phyloP scores from a whole-genome alignment of 1,140 invertebrate genomes.

The Coenobita brevimanus region DNA sequence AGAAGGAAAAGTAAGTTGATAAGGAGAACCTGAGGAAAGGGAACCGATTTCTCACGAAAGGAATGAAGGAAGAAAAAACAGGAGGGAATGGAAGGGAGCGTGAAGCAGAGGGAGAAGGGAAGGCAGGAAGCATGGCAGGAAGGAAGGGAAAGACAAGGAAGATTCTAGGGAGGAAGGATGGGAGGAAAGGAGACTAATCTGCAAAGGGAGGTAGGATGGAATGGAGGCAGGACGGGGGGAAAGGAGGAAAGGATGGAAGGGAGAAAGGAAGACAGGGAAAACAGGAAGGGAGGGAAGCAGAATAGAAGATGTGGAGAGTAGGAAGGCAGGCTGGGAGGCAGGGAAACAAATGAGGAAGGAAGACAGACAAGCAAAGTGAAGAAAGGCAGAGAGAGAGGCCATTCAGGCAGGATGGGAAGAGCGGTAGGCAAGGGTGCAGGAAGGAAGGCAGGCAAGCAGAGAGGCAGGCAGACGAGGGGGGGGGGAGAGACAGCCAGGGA shows the following conservation, averaged over 20 bases:
- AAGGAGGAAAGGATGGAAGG: constrained; percentile 5
- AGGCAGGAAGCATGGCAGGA: neutral
- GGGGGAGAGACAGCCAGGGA: neutral
- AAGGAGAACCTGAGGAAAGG: no score
- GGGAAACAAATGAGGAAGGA: no score
- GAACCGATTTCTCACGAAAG: no score
- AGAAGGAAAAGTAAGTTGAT: no score
- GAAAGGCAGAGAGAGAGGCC: neutral
- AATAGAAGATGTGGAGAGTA: no score
- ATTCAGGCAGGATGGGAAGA: neutral
- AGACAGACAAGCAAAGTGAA: neutral
- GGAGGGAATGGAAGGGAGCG: neutral
- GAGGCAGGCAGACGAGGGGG: neutral
- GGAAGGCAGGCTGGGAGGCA: no score
- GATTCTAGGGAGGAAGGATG: neutral
- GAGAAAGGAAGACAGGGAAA: neutral
- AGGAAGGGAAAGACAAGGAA: neutral
- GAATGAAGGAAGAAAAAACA: no score
- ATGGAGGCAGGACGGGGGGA: neutral
- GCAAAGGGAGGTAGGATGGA: no score
- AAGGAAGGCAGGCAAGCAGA: neutral
- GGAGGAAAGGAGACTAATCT: no score
- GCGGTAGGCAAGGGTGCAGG: neutral
- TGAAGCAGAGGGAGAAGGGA: constrained; percentile 10
- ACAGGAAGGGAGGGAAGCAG: no score